A percentile compares a stretch with the other conserved stretches of the same genome.
Evolutionary conservation across 2,113 vertebrate genomes (phyloP).

Genomic region (Cricetomys ansorgei): DNA sequence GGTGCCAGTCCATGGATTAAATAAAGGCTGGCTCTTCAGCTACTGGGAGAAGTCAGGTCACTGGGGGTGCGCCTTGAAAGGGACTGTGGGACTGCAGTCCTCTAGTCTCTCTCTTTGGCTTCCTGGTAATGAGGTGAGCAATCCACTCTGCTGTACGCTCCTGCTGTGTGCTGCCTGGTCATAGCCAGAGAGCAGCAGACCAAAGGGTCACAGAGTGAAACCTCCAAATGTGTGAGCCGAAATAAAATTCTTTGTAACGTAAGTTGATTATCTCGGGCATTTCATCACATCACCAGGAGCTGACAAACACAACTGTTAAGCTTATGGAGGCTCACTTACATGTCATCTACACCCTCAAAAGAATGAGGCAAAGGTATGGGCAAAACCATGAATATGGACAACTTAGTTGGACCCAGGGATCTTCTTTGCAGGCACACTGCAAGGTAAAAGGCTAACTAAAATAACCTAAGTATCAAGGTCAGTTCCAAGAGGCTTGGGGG

Average conservation of each 20-base stretch:
- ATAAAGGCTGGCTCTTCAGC: not conserved
- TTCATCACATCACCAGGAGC: not conserved
- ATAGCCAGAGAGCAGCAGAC: not conserved
- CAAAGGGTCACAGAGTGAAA: not conserved
- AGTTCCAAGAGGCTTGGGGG: not conserved
- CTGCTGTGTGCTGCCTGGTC: too few species aligned
- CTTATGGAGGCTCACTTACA: not conserved
- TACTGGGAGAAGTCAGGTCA: not conserved
- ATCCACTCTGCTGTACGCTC: not conserved
- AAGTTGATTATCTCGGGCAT: not conserved
- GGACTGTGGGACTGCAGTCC: not conserved
- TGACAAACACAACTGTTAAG: not conserved
- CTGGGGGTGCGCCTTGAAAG: not conserved
- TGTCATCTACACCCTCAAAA: not conserved
- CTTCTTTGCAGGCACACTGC: not conserved
- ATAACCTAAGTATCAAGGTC: not conserved
- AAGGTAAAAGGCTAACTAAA: not conserved
- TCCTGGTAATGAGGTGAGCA: not conserved
- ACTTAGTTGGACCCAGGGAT: not conserved
- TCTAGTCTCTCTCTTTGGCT: not conserved
- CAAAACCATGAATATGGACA: not conserved
- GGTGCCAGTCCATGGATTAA: not conserved
- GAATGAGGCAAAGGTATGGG: not conserved
- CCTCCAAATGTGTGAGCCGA: not conserved
- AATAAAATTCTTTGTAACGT: not conserved